Evolutionary conservation across 2,113 vertebrate species (phyloP), one percentile per base, ranked within the genome.

Genomic region (Thermophis baileyi): DNA sequence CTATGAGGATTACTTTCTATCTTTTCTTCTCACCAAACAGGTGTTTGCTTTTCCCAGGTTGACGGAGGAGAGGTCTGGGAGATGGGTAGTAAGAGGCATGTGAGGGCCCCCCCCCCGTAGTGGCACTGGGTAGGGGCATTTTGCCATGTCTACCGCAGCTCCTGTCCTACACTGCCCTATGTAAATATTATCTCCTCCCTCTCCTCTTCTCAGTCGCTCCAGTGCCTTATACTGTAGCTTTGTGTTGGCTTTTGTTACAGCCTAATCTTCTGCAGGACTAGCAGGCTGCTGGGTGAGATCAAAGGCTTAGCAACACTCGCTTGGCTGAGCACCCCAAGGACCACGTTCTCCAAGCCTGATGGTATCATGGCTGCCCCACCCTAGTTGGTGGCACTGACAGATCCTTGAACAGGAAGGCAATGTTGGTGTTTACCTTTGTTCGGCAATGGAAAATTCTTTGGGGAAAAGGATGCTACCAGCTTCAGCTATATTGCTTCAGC

Each of bases 351-450:
- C 14, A 10, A 50, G 74, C 20, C 53, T 27, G 74, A 86, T 24
- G 74, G 69, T 60, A n/a, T 50, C 74, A 40, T 85, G 46, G 51
- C 30, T 63, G 89, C 89, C 89, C 81, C 92, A 90, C 92, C 92
- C 81, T 87, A 2, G 22, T 60, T 12, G n/a, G 30, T 14, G n/a
- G n/a, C 20, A 24, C 7, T 25, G 51, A 54, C 88, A 86, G 88
- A 49, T 57, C 51, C 81, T 86, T 81, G 25, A 88, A 54, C 24
- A 81, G 50, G 81, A 60, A 44, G 46, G 24, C n/a, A 6, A 9
- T 30, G 2, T 27, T 50, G 54, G 27, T 89, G 81, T 63, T 90
- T 93, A 90, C 54, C 92, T 93, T 93, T 93, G 89, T 90, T 90
- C 24, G 11, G 24, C 49, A 47, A 47, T 40, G 53, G 40, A 11